Percentiles rank a stretch among this genome's conserved stretches.
Evolutionary conservation across 2,797 vertebrate genomes (phyloP).

Genomic region (Myioborus melanocephalus): DNA sequence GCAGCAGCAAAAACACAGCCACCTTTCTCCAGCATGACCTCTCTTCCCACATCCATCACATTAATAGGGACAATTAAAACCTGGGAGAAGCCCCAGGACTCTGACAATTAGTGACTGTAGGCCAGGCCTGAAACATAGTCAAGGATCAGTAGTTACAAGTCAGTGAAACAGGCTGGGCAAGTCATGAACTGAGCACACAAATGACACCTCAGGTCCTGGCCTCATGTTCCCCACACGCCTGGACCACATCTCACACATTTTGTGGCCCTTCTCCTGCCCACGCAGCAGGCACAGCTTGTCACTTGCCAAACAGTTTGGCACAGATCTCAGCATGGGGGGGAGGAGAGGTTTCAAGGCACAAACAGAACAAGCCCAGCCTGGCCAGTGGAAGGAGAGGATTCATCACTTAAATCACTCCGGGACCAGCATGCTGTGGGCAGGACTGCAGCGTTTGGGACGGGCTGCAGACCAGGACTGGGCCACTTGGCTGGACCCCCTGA

Average conservation of each 20-base stretch:
- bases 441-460: not conserved
- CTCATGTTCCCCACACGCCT: not conserved
- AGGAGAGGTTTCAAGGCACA: not conserved
- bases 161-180: slow-evolving; percentile 2
- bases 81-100: not conserved
- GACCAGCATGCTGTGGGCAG: not conserved
- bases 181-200: not conserved
- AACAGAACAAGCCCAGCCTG: not conserved
- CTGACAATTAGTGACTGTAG: not conserved
- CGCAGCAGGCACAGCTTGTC: not conserved
- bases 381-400: not conserved
- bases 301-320: not conserved
- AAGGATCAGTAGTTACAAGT: not conserved
- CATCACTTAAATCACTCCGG: fast-evolving
- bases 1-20: not conserved
- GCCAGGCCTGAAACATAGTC: not conserved
- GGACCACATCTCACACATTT: not conserved
- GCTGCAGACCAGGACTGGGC: not conserved
- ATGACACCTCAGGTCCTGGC: not conserved
- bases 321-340: not conserved
- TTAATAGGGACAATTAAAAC: not conserved
- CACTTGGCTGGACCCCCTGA: not conserved
- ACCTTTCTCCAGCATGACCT: not conserved
- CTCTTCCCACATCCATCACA: not conserved
- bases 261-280: not conserved